phyloP scores from a whole-genome alignment of 2,797 vertebrate genomes.

The Sebastes diploproa region DNA sequence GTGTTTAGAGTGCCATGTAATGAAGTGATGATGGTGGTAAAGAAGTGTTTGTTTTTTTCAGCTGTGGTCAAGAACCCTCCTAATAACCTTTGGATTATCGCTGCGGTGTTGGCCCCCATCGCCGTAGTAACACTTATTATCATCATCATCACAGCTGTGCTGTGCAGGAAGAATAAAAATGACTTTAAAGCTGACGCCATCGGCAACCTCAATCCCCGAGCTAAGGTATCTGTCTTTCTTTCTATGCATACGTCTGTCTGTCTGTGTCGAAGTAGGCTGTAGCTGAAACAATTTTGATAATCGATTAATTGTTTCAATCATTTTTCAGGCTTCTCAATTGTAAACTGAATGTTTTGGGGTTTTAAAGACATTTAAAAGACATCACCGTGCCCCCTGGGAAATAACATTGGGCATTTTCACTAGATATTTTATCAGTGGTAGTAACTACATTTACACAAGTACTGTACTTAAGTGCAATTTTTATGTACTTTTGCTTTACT shows the following conservation, averaged over 20 bases:
- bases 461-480: too few relatives aligned
- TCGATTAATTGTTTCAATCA: not conserved
- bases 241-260: not conserved
- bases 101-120: slow-evolving; percentile 94
- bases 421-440: not conserved
- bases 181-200: slow-evolving; percentile 96
- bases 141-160: slow-evolving; percentile 96
- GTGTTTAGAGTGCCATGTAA: not conserved
- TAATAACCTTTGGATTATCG: slow-evolving; percentile 98
- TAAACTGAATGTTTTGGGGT: not conserved
- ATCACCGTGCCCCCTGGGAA: not conserved
- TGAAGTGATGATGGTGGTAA: not conserved
- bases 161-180: slow-evolving; percentile 98
- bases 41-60: slow-evolving; percentile 64
- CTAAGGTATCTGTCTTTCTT: slow-evolving; percentile 84
- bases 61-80: slow-evolving; percentile 97
- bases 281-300: not conserved
- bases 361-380: not conserved
- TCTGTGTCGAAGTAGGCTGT: not conserved
- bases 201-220: slow-evolving; percentile 92
- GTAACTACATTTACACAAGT: too few relatives aligned
- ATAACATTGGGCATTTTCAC: not conserved
- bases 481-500: too few relatives aligned
- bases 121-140: slow-evolving; percentile 95
- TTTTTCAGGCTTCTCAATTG: not conserved